phyloP scores from a whole-genome alignment of 2,797 vertebrate species.

The Micropoecilia bifurca region DNA sequence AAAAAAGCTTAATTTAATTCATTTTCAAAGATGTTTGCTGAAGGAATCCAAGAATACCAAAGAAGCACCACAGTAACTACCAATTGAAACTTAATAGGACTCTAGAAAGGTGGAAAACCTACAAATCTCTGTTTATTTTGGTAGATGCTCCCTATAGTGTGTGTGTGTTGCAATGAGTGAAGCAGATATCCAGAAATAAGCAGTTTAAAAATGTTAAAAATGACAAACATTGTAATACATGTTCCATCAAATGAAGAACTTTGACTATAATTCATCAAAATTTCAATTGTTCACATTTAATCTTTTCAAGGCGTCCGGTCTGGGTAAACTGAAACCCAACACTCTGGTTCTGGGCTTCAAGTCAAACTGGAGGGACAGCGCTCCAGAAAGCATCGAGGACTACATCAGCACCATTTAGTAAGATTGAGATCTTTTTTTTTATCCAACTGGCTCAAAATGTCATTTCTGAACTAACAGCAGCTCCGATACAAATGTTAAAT shows the following conservation, averaged over 20 bases:
- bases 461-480: not conserved
- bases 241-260: not conserved
- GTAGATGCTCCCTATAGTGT: not conserved
- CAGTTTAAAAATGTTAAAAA: not conserved
- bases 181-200: not conserved
- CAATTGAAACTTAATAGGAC: not conserved
- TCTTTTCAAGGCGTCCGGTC: slow-evolving; percentile 59
- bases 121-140: not conserved
- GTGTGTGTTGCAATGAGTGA: not conserved
- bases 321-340: slow-evolving; percentile 84
- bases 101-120: not conserved
- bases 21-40: not conserved
- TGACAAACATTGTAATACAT: not conserved
- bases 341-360: slow-evolving; percentile 83
- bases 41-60: not conserved
- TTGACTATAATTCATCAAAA: not conserved
- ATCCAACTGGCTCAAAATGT: not conserved
- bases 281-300: not conserved
- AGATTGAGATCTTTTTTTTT: slow-evolving; percentile 37
- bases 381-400: slow-evolving; percentile 70
- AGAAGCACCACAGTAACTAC: not conserved
- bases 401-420: slow-evolving; percentile 82
- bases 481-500: not conserved
- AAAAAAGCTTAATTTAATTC: not conserved
- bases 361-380: slow-evolving; percentile 77